phyloP scores from a whole-genome alignment of 1,140 invertebrate genomes.

The Patella vulgata region DNA sequence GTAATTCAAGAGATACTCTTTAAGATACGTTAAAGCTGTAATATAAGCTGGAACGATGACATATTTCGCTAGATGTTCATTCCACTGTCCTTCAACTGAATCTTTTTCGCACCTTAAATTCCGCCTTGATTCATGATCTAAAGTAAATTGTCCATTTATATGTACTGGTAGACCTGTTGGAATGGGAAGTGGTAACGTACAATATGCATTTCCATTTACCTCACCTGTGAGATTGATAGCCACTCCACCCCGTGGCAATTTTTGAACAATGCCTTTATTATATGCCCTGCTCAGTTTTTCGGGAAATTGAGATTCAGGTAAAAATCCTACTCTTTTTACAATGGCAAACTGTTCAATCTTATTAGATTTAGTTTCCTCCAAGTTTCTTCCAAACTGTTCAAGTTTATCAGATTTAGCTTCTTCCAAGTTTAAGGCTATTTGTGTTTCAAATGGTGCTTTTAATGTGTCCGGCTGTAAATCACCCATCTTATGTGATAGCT shows the following conservation, averaged over 20 bases:
- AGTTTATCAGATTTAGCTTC: no score
- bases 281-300: constrained; percentile 24
- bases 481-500: constrained; percentile 12
- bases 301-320: constrained; percentile 10
- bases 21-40: constrained; percentile 19
- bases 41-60: constrained; percentile 48
- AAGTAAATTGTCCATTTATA: no score
- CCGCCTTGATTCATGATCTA: constrained; percentile 57
- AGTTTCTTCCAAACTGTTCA: no score
- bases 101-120: constrained; percentile 44
- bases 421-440: constrained; percentile 27
- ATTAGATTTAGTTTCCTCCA: constrained; percentile 7
- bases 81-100: constrained; percentile 47
- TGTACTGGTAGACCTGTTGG: no score
- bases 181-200: constrained; percentile 58
- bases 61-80: constrained; percentile 39
- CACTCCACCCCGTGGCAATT: constrained; percentile 54
- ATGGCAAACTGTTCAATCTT: constrained; percentile 38
- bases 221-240: constrained; percentile 30
- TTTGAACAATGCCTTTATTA: no score
- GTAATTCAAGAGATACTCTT: constrained; percentile 3
- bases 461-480: background rate
- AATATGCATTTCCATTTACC: constrained; percentile 50
- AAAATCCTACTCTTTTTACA: no score
- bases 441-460: constrained; percentile 4